Conservation (phyloP, 1,140 invertebrate genomes). For the Drosophila punjabiensis region DNA sequence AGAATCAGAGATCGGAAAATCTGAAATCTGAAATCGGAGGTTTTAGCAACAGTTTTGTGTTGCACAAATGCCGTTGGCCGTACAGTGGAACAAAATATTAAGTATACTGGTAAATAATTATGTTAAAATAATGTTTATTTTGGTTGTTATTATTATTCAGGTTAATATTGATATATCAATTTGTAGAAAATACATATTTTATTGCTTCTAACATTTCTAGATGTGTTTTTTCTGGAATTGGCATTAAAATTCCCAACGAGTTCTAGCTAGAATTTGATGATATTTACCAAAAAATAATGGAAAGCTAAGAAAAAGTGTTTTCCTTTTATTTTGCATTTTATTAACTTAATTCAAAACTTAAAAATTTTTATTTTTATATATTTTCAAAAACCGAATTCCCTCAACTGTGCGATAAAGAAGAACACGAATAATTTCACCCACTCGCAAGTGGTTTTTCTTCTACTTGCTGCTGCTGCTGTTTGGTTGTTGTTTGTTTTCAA, state of each 20-base stretch:
- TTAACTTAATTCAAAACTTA: neutral
- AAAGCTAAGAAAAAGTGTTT: neutral
- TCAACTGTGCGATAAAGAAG: slow-evolving; percentile 6
- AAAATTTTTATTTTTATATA: neutral
- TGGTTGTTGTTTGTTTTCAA: slow-evolving; percentile 25
- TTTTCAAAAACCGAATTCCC: neutral
- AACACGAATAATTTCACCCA: slow-evolving; percentile 23
- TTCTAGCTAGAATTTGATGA: neutral
- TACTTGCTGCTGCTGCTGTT: slow-evolving; percentile 24
- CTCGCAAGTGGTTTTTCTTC: slow-evolving; percentile 34
- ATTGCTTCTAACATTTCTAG: neutral
- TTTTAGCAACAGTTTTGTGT: slow-evolving; percentile 37
- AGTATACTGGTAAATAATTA: neutral
- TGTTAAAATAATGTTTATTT: neutral
- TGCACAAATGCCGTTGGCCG: slow-evolving; percentile 58
- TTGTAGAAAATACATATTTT: neutral
- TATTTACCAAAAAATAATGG: neutral
- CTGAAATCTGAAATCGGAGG: slow-evolving; percentile 9
- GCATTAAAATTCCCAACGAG: too few relatives aligned
- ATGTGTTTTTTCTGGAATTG: neutral
- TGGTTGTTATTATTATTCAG: neutral
- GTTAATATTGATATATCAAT: too few relatives aligned
- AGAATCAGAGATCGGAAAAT: slow-evolving; percentile 12
- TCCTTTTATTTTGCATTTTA: neutral
- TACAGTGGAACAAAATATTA: slow-evolving; percentile 6